Evolutionary conservation across 2,888 invertebrate species (phyloP), one percentile per base, ranked within the genome.

Genomic region (Scelioninae gen. 1): DNA sequence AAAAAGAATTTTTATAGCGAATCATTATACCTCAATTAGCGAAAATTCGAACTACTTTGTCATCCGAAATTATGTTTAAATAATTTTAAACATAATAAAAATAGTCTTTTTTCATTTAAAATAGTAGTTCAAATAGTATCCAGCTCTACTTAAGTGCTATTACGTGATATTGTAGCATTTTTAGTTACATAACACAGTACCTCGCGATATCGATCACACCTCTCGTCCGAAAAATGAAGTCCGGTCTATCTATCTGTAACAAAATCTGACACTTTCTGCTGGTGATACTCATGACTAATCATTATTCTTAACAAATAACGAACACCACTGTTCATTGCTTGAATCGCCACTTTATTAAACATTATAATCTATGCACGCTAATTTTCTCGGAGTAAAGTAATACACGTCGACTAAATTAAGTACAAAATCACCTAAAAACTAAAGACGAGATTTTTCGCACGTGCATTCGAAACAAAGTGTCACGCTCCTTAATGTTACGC

Each of bases 351-450:
- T 78, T 83, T 83, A 83, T 79, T 83, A 15, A 76, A 75, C 66
- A 74, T 76, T 69, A 63, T 75, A 79, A 68, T 79, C 40, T 63
- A 79, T 78, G 71, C 78, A 75, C 81, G 53, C 84, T 81, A 74
- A 58, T 65, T 71, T 43, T 38, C 69, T 60, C 53, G 11, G 29
- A 76, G 55, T 47, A 65, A 65, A 58, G 15, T 80, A 66, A 83
- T 75, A 75, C 47, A 74, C 71, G 56, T 88, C 83, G 87, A 87
- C 82, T 83, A 83, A 86, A 85, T 82, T 91, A 91, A 91, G 91
- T 91, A 91, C 91, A 91, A 91, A 91, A 90, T 88, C 86, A 87
- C 86, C 86, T 90, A 89, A 85, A 5, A 84, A 86, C 88, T 88
- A 88, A 84, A 51, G 69, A 77, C 66, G 65, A 82, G 66, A 78